Conservation (phyloP, 2,797 vertebrate genomes). For the Rhinophrynus dorsalis region DNA sequence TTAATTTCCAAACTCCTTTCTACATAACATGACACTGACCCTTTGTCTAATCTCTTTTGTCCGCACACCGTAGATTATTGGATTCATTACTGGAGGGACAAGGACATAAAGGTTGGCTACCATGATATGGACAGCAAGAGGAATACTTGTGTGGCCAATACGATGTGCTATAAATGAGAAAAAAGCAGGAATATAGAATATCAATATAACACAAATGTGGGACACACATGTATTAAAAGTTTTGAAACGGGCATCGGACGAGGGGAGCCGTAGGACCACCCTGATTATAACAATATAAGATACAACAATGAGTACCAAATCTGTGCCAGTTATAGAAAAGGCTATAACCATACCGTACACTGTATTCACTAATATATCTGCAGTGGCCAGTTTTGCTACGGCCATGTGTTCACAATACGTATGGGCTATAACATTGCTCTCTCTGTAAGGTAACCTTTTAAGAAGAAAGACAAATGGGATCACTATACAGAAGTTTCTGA, state of each 20-base stretch:
- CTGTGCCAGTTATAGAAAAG: conserved; percentile 33
- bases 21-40: too few species aligned
- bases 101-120: conserved; percentile 47
- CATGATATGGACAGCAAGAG: conserved; percentile 9
- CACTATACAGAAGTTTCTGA: conserved; percentile 30
- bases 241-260: conserved; percentile 15
- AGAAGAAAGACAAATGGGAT: conserved; percentile 52
- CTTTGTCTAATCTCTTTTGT: conserved; percentile 40
- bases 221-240: conserved; percentile 19
- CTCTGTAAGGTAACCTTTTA: conserved; percentile 40
- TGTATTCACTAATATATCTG: conserved; percentile 63
- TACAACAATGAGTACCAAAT: conserved; percentile 52
- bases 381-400: conserved; percentile 65
- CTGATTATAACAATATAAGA: conserved; percentile 36
- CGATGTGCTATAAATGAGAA: conserved; percentile 44
- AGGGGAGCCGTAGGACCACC: conserved; percentile 35
- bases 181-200: conserved; percentile 27
- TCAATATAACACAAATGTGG: conserved; percentile 26
- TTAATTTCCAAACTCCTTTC: too few species aligned
- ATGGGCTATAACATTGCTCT: conserved; percentile 44
- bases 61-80: conserved; percentile 42
- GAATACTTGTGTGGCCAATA: conserved; percentile 30
- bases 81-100: conserved; percentile 44
- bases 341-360: conserved; percentile 62
- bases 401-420: conserved; percentile 72